Evolutionary conservation across 2,113 vertebrate genomes (phyloP).

Genomic region (Lutjanus erythropterus): DNA sequence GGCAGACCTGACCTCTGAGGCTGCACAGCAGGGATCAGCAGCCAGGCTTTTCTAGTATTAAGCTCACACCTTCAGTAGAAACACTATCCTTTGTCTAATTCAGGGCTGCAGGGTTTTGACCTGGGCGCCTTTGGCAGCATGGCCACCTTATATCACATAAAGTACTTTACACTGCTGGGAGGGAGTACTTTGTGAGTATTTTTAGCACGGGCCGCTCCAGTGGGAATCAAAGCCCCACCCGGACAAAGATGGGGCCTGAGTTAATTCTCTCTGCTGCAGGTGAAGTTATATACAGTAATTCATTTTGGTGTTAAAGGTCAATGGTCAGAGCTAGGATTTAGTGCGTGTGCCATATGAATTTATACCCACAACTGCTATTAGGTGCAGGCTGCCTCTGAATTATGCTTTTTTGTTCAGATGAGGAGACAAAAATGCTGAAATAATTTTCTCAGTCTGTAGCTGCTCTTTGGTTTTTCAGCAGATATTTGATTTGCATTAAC

Average conservation of each 20-base stretch:
- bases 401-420: neutral
- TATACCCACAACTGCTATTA: neutral
- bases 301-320: neutral
- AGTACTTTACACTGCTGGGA: constrained; percentile 23
- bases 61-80: constrained; percentile 61
- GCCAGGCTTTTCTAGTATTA: constrained; percentile 48
- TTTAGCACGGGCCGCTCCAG: constrained; percentile 25
- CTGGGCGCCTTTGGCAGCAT: neutral
- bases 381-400: neutral
- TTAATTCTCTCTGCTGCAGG: constrained; percentile 13
- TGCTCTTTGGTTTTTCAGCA: too few relatives aligned
- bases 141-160: constrained; percentile 32
- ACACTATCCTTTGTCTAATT: constrained; percentile 53
- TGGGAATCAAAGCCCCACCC: constrained; percentile 10
- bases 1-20: constrained; percentile 30
- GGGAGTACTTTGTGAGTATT: constrained; percentile 35
- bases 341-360: neutral
- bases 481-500: neutral
- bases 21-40: constrained; percentile 35
- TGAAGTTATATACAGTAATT: neutral
- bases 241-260: neutral
- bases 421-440: neutral
- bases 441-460: neutral
- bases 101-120: constrained; percentile 14
- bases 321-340: neutral